Percentiles rank a stretch among this genome's conserved stretches.
Conservation (phyloP, 2,113 vertebrate species). For the Tachycineta bicolor region DNA sequence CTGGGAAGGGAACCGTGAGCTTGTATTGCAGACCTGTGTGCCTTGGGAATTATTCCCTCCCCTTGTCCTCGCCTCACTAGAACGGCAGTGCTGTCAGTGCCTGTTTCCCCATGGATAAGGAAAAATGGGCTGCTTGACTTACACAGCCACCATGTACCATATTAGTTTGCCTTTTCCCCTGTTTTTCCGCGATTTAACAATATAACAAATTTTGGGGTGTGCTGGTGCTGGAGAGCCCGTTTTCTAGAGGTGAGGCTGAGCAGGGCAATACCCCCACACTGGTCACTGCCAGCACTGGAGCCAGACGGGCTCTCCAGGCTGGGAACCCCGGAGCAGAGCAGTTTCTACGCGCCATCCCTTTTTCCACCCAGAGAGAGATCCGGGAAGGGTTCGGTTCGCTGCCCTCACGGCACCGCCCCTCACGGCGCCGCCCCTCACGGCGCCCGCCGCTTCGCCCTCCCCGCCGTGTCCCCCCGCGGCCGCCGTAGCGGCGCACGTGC, state of each 20-base stretch:
- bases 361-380: fast-evolving
- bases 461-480: background rate
- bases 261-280: background rate
- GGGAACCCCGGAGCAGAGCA: background rate
- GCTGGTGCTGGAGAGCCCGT: fast-evolving
- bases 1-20: background rate
- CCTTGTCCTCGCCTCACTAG: fast-evolving
- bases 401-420: background rate
- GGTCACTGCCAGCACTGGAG: background rate
- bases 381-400: background rate
- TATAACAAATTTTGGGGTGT: fast-evolving
- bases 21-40: fast-evolving
- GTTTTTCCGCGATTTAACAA: fast-evolving
- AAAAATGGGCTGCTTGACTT: fast-evolving
- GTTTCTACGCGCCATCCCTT: background rate
- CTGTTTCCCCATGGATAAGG: fast-evolving
- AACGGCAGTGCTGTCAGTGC: fast-evolving
- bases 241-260: fast-evolving
- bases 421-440: background rate
- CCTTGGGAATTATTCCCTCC: fast-evolving
- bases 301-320: too few relatives aligned
- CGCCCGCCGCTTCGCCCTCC: background rate
- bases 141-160: fast-evolving
- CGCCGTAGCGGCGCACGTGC: background rate
- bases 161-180: fast-evolving